These are phyloP conservation scores for Hozukius guyotensis DNA, from an alignment of 2,797 vertebrate species.

Conservation along the genomic window DNA sequence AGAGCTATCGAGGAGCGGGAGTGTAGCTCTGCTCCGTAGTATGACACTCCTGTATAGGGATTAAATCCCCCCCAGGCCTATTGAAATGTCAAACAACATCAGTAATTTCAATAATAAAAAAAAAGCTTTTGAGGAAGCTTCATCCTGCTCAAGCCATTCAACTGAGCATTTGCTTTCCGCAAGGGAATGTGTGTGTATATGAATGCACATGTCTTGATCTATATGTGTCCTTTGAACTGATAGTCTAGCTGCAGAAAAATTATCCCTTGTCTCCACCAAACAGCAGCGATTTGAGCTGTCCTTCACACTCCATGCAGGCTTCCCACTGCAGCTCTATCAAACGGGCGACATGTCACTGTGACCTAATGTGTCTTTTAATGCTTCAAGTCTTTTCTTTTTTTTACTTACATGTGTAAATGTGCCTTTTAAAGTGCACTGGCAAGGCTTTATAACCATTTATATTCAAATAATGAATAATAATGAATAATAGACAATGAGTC, in stretches of 20 bases:
- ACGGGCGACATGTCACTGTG: neutral
- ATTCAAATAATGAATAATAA: neutral
- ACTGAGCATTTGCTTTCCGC: constrained; percentile 5
- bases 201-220: neutral
- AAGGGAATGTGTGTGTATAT: neutral
- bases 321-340: neutral
- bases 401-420: neutral
- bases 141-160: neutral
- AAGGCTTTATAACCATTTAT: neutral
- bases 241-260: neutral
- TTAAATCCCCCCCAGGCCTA: constrained; percentile 28
- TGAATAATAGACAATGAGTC: neutral
- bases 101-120: constrained; percentile 43
- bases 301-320: neutral
- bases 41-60: constrained; percentile 25
- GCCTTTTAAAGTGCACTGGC: neutral
- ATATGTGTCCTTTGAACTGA: neutral
- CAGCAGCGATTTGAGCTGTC: neutral
- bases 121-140: constrained; percentile 17
- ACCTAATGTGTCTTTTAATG: neutral
- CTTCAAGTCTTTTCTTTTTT: neutral
- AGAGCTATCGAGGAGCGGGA: constrained; percentile 29
- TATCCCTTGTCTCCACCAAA: neutral
- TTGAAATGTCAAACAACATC: constrained; percentile 57
- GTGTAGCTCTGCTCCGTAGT: constrained; percentile 6